Conservation (phyloP, 2,113 vertebrate genomes). For the Grammatotria lemairii region DNA sequence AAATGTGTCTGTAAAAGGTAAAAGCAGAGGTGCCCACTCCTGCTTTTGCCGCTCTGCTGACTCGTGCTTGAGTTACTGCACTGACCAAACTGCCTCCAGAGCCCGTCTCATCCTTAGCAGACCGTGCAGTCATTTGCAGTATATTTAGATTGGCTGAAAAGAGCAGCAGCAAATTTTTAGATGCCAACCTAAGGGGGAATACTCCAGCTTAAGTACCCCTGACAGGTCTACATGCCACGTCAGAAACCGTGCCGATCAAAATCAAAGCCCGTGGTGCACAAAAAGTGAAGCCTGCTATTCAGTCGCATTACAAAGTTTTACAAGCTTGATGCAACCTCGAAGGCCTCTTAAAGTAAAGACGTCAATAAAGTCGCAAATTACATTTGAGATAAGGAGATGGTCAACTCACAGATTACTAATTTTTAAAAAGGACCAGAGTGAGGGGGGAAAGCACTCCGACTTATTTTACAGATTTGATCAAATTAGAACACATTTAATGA, state of each 20-base stretch:
- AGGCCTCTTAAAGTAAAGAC: background rate
- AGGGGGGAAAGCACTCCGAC: background rate
- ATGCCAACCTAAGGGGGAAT: background rate
- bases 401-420: background rate
- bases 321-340: background rate
- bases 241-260: slow-evolving; percentile 12
- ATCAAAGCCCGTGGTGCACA: background rate
- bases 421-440: background rate
- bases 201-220: background rate
- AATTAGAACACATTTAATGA: background rate
- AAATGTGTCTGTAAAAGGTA: background rate
- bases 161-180: slow-evolving; percentile 9
- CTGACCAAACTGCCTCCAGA: slow-evolving; percentile 6
- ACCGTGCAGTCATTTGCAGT: background rate
- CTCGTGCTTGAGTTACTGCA: slow-evolving; percentile 28
- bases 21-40: background rate
- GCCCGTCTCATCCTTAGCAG: background rate
- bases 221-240: slow-evolving; percentile 9
- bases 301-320: background rate
- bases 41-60: background rate
- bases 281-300: background rate
- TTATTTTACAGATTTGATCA: background rate
- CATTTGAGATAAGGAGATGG: background rate
- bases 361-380: background rate
- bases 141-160: slow-evolving; percentile 34